Base-by-base conservation (phyloP, 2,113 vertebrate species). In the Dipodomys ordii region DNA sequence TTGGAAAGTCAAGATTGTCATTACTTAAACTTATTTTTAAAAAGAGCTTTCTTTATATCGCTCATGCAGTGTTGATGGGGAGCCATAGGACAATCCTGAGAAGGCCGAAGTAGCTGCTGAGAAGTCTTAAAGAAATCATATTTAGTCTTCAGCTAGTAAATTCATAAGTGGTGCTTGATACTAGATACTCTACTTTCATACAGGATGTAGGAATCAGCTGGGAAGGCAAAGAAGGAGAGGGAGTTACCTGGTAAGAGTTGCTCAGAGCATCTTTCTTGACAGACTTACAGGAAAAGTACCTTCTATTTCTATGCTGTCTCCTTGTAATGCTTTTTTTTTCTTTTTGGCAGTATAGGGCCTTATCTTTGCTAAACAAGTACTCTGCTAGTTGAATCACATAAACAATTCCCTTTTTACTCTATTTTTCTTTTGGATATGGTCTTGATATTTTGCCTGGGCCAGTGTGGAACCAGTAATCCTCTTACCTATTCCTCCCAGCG, bases 81-180 rank as follows among this genome's bases (percentile, higher is more conserved):
- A 92, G 49, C 46, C 19, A 4, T 10, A 23, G 65, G 57, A 60
- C 3, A 1, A 25, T 27, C 28, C 27, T 88, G 19, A 30, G 7
- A 3, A 65, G 15, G 22, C 15, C 60, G 6, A 30, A 72, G 25
- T 62, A 65, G 39, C n/a, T 49, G n/a, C 65, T 83, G 62, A n/a
- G 3, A 84, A 77, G 18, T 9, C 79, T 72, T 72, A 30, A 91
- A 57, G 15, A 88, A 53, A 6, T 79, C 64, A 87, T 9, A 32
- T 11, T 90, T 28, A 35, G 16, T 87, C 68, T 92, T 90, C 30
- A 80, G 67, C n/a, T 80, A 94, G 60, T 77, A 69, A 32, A 77
- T 67, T 39, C 27, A 49, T 57, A 74, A 44, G 64, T 78, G 77
- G 32, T 44, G 57, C 73, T 76, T 67, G 60, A 49, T 83, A 81